Percentiles rank a stretch among this genome's conserved stretches.
Conservation (phyloP, 2,113 vertebrate genomes). For the Brachypodius melanocephalos region DNA sequence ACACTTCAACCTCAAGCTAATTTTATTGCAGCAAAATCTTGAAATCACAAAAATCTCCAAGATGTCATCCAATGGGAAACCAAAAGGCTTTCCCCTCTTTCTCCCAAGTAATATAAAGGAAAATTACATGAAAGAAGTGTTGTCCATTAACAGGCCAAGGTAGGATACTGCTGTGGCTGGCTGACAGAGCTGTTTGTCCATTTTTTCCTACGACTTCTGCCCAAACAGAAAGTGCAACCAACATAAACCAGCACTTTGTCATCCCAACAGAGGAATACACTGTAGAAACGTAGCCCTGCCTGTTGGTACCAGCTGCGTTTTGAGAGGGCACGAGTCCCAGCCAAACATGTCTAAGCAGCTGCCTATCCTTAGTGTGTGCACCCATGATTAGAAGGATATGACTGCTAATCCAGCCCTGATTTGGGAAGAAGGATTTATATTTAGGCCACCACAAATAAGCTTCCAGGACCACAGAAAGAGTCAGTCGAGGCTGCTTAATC, state of each 20-base stretch:
- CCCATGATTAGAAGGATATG: not conserved
- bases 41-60: not conserved
- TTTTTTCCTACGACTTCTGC: not conserved
- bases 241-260: not conserved
- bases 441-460: not conserved
- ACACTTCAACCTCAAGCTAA: not conserved
- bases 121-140: not conserved
- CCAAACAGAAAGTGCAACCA: not conserved
- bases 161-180: rapidly evolving
- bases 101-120: not conserved
- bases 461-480: not conserved
- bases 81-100: not conserved
- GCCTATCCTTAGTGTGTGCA: not conserved
- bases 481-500: not conserved
- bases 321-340: not conserved
- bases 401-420: not conserved
- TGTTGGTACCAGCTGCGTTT: not conserved
- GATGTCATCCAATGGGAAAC: not conserved
- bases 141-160: not conserved
- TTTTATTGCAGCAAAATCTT: not conserved
- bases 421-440: not conserved
- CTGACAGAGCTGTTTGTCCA: not conserved
- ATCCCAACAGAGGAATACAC: not conserved
- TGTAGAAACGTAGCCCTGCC: not conserved
- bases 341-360: not conserved